Base-by-base conservation (phyloP, 2,888 invertebrate genomes). In the Dromius quadrimaculatus region DNA sequence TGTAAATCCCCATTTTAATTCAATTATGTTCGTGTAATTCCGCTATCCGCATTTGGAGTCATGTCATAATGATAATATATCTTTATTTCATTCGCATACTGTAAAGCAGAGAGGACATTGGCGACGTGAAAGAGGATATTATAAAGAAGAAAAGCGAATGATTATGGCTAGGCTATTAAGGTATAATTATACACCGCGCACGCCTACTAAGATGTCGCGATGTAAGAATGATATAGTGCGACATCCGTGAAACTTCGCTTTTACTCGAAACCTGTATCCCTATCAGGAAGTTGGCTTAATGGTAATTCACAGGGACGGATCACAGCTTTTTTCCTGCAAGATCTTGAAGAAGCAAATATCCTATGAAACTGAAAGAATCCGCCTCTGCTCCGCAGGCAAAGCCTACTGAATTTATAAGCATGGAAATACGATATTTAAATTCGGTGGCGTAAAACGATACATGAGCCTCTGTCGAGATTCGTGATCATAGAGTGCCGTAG, bases 141-240 rank as follows among this genome's bases (percentile, higher is more conserved):
- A 61, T 61, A 61, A 61, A 41, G 63, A 45, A 13, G 22, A 63
- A 32, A 2, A 43, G 63, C 43, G 32, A 63, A 63, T 36, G 41
- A 43, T 28, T 63, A 22, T 45, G 20, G 43, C 43, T 41, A 15
- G 13, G 66, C 66, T 63, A 72, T 71, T 71, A 72, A 71, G 43
- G 68, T 38, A 66, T 71, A 72, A 72, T 72, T 72, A 72, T 71
- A 68, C 59, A 36, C 61, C 64, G 45, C 72, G 36, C 38, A 72
- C 72, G 66, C 63, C 61, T 63, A 65, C 61, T 28, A 63, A 17
- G 54, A 57, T 63, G 62, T 45, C 43, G 69, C 63, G 61, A 71
- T 63, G 62, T 68, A 71, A 71, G 72, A 28, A 47, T 71, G 72
- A 71, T 71, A 68, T 64, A 72, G 20, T 71, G 61, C 45, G 72